phyloP scores from a whole-genome alignment of 2,113 vertebrate genomes.

The Austrofundulus limnaeus region DNA sequence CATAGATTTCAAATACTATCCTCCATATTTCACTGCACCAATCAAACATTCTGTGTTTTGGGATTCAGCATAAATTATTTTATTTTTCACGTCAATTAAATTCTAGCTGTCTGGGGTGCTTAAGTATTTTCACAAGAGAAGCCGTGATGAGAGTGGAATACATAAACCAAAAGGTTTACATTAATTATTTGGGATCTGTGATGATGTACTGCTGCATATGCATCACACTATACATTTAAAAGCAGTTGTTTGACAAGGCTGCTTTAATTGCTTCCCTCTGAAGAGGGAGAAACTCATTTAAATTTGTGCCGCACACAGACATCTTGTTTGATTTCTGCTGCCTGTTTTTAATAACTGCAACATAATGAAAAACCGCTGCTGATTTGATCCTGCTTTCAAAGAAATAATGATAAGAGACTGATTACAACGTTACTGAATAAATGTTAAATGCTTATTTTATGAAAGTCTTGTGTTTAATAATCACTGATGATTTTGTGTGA shows the following conservation, averaged over 20 bases:
- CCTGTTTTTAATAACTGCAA: constrained; percentile 33
- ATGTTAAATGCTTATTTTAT: constrained; percentile 50
- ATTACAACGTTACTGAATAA: constrained; percentile 42
- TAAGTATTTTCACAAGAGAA: constrained; percentile 43
- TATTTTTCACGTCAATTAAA: constrained; percentile 64
- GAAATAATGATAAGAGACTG: constrained; percentile 41
- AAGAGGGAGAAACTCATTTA: constrained; percentile 33
- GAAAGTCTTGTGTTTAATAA: constrained; percentile 48
- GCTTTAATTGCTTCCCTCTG: constrained; percentile 56
- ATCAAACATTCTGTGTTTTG: constrained; percentile 39
- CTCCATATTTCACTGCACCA: constrained; percentile 30
- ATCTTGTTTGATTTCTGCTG: constrained; percentile 50
- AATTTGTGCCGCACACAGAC: constrained; percentile 30
- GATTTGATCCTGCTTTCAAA: constrained; percentile 49
- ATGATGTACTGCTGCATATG: constrained; percentile 41
- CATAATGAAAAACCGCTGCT: constrained; percentile 27
- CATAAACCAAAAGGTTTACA: constrained; percentile 47
- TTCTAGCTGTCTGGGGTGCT: constrained; percentile 31
- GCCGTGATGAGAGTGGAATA: constrained; percentile 36
- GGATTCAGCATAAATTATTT: constrained; percentile 52
- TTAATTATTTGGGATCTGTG: constrained; percentile 58
- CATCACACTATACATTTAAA: constrained; percentile 49
- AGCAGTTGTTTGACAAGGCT: constrained; percentile 49
- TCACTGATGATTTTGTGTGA: constrained; percentile 40
- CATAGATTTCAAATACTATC: constrained; percentile 49